phyloP scores from a whole-genome alignment of 2,113 vertebrate species.

The Martes martes region DNA sequence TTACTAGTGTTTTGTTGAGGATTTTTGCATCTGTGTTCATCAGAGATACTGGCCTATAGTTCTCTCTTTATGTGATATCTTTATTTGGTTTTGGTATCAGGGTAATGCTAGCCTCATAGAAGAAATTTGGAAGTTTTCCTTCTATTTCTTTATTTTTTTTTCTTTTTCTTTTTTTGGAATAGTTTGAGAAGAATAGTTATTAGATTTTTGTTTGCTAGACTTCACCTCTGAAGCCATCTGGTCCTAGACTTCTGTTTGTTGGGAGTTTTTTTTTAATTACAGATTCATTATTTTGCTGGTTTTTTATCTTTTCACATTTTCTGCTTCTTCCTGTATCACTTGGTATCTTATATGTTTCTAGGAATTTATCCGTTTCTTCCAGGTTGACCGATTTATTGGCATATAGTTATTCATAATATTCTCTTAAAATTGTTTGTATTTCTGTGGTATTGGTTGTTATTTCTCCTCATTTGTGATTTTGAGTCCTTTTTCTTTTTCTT shows the following conservation, averaged over 20 bases:
- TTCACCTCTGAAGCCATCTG: not conserved
- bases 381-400: no score
- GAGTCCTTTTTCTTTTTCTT: not conserved
- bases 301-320: no score
- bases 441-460: not conserved
- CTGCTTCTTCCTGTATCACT: no score
- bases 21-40: not conserved
- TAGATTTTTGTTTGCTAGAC: not conserved
- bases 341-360: no score
- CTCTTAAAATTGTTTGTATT: no score
- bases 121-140: not conserved
- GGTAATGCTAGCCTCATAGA: not conserved
- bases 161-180: not conserved
- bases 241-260: not conserved
- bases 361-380: no score
- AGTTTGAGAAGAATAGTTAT: not conserved
- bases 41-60: not conserved
- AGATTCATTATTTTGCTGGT: no score
- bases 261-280: not conserved
- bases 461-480: not conserved
- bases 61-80: not conserved
- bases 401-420: no score
- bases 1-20: not conserved
- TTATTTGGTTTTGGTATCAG: not conserved
- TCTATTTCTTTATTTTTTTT: not conserved